Evolutionary conservation across 2,888 invertebrate species (phyloP).

Genomic region (Nudaria mundana): DNA sequence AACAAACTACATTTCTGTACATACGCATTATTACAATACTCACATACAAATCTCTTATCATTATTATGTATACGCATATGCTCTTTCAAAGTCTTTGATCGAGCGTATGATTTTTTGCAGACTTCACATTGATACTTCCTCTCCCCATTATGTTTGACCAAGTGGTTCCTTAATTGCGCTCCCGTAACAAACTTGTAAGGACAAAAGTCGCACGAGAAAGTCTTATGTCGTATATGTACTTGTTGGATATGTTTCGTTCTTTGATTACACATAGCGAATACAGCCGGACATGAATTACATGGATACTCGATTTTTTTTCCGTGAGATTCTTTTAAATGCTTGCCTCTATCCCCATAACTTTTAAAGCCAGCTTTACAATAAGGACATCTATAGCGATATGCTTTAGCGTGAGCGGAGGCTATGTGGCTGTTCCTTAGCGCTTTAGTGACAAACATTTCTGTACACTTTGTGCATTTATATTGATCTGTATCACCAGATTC

Average conservation of each 20-base stretch:
- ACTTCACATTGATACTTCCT: constrained; percentile 63
- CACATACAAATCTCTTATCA: constrained; percentile 69
- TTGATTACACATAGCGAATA: constrained; percentile 57
- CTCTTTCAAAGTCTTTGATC: constrained; percentile 54
- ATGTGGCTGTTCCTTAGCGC: constrained; percentile 50
- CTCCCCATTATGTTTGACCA: constrained; percentile 55
- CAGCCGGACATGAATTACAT: constrained; percentile 59
- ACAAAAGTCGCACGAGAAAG: constrained; percentile 54
- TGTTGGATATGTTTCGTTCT: constrained; percentile 62
- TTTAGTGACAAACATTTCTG: constrained; percentile 46
- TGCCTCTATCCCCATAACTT: constrained; percentile 51
- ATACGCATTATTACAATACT: constrained; percentile 58
- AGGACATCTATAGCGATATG: constrained; percentile 47
- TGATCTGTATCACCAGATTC: constrained; percentile 29
- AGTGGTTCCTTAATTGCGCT: constrained; percentile 54
- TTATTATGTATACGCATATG: constrained; percentile 69
- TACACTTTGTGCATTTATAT: constrained; percentile 57
- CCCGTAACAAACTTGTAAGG: constrained; percentile 53
- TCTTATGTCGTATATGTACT: constrained; percentile 57
- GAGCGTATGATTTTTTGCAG: constrained; percentile 66
- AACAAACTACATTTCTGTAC: constrained; percentile 70
- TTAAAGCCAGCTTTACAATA: constrained; percentile 61
- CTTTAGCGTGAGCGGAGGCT: constrained; percentile 44
- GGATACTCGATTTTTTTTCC: constrained; percentile 57
- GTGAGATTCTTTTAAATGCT: constrained; percentile 53